A percentile compares a stretch with the other conserved stretches of the same genome.
phyloP scores from a whole-genome alignment of 2,797 vertebrate species.

The Tolypeutes matacus region DNA sequence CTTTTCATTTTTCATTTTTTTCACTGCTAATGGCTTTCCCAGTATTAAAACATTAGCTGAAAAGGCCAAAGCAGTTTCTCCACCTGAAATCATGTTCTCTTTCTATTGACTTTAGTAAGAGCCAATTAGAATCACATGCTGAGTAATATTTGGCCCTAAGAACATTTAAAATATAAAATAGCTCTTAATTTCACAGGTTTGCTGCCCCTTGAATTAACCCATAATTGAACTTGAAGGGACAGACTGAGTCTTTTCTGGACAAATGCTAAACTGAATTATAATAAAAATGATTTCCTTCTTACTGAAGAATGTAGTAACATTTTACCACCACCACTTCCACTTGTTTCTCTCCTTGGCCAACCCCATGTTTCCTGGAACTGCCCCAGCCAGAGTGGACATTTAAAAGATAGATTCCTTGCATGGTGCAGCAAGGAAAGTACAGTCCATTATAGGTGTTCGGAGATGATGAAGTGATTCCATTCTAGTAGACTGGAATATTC shows the following conservation, averaged over 20 bases:
- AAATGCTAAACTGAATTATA: slow-evolving; percentile 31
- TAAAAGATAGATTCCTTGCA: background rate
- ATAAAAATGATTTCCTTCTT: background rate
- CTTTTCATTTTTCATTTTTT: background rate
- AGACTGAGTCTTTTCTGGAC: background rate
- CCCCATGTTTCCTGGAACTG: background rate
- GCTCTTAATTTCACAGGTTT: background rate
- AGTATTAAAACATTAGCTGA: slow-evolving; percentile 15
- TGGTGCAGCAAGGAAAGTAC: background rate
- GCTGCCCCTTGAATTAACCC: background rate
- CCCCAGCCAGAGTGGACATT: background rate
- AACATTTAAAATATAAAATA: slow-evolving; percentile 45
- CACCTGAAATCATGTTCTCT: background rate
- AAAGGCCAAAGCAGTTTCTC: slow-evolving; percentile 12
- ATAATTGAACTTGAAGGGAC: background rate
- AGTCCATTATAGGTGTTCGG: background rate
- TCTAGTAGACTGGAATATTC: background rate
- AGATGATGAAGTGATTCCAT: background rate
- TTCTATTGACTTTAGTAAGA: background rate
- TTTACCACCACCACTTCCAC: background rate
- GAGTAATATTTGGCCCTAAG: background rate
- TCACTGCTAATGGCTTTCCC: background rate
- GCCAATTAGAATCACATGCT: background rate
- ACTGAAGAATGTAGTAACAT: background rate
- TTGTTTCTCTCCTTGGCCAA: background rate